Conservation (phyloP, 2,797 vertebrate species). For the Dryobates pubescens region DNA sequence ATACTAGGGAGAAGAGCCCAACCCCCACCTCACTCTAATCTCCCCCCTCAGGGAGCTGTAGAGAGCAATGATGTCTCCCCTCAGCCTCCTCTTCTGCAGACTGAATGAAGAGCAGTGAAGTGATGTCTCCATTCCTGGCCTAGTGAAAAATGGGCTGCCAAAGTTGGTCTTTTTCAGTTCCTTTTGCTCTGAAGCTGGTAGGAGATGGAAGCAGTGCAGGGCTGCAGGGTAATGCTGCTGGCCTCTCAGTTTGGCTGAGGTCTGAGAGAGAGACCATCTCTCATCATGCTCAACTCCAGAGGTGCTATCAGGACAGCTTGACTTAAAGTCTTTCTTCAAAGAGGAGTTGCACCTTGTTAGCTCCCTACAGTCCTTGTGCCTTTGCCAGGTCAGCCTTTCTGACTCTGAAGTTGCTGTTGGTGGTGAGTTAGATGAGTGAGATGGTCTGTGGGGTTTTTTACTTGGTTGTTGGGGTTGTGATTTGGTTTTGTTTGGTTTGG, state of each 20-base stretch:
- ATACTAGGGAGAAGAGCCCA: too few species aligned
- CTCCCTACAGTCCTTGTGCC: neutral
- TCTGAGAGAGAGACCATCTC: neutral
- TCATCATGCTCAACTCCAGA: neutral
- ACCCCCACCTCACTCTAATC: too few species aligned
- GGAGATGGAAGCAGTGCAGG: neutral
- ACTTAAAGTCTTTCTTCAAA: neutral
- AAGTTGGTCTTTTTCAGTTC: neutral
- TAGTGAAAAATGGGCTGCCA: neutral
- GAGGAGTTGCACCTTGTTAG: neutral
- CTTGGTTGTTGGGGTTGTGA: neutral
- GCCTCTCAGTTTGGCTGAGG: neutral
- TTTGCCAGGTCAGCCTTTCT: neutral
- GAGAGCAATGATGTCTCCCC: neutral
- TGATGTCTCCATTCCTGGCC: neutral
- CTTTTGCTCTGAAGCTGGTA: neutral
- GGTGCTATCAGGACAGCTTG: neutral
- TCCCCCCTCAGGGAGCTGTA: too few species aligned
- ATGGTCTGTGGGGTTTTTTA: too few species aligned
- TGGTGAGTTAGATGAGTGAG: neutral
- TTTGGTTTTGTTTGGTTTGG: too few species aligned
- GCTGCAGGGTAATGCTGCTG: neutral
- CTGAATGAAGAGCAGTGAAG: too few species aligned
- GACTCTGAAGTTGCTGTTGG: neutral
- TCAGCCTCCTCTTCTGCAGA: too few species aligned